Evolutionary conservation across 2,113 vertebrate genomes (phyloP), one percentile per base, ranked within the genome.

Genomic region (Maylandia zebra): DNA sequence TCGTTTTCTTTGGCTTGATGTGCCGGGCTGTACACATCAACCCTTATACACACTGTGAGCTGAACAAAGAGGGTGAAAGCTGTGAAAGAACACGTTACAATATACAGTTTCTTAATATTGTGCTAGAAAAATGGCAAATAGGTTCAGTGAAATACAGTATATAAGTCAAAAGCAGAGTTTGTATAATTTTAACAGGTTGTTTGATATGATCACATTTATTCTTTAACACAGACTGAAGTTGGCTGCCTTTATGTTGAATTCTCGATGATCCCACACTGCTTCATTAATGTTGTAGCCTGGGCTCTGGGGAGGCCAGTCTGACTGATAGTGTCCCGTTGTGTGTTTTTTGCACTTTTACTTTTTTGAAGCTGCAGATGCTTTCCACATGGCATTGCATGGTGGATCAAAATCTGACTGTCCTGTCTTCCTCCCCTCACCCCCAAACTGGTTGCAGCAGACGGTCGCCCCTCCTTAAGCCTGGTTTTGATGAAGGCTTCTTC

Each of bases 381-480:
- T 41, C 36, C n/a, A 41, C 34, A 69, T 41, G 64, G n/a, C 24
- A 43, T 24, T 71, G 36, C 64, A 14, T 43, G 64, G 64, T 41
- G 64, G 64, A 24, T 41, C n/a, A 71, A 71, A 71, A 71, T 24
- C 64, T 69, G 64, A 41, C 36, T 22, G 32, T 36, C 59, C 32
- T 0, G 1, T 64, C 32, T 36, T 64, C 59, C 0, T 64, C 17
- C 10, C 32, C 59, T 36, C 0, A 64, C 32, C 59, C 59, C 32
- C 61, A n/a, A 38, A 66, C 61, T 66, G 17, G 17, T 66, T 38
- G 61, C 61, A 2, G 34, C 61, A 66, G 61, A n/a, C 4, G 6
- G 1, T 13, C 0, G 34, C 34, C 32, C 17, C 17, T 38, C 32
- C 0, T 36, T 38, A 36, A 66, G 61, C 32, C 34, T 66, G 10